Percentiles rank a stretch among this genome's conserved stretches.
Evolutionary conservation across 2,797 vertebrate species (phyloP).

Genomic region (Pseudotriccus pelzelni): DNA sequence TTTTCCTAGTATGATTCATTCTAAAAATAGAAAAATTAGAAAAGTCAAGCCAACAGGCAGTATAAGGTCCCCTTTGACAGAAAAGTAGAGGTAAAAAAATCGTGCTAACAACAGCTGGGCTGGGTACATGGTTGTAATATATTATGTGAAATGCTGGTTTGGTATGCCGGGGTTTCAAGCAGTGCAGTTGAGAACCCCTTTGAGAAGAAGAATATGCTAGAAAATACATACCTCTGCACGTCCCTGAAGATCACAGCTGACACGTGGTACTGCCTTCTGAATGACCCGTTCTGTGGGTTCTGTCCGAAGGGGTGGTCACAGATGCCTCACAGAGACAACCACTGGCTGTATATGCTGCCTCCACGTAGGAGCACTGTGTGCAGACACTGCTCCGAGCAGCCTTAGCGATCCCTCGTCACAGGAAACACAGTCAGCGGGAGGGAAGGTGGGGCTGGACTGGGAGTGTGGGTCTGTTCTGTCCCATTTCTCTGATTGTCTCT

Average conservation of each 20-base stretch:
- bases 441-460: not conserved
- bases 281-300: not conserved
- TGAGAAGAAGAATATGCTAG: not conserved
- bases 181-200: not conserved
- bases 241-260: not conserved
- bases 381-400: not conserved
- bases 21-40: slow-evolving; percentile 35
- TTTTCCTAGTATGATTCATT: not conserved
- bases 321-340: not conserved
- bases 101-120: accelerated
- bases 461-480: not conserved
- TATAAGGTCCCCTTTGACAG: not conserved
- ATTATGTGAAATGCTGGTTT: not conserved
- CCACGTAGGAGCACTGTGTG: accelerated
- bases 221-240: not conserved
- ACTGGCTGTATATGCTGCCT: not conserved
- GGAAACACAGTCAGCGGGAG: accelerated
- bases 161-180: not conserved
- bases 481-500: not conserved
- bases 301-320: not conserved
- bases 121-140: not conserved
- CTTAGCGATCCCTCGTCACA: not conserved
- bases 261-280: not conserved
- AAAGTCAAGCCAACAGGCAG: not conserved
- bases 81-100: not conserved